Conservation (phyloP, 2,113 vertebrate genomes). For the Phalacrocorax brasilianus region DNA sequence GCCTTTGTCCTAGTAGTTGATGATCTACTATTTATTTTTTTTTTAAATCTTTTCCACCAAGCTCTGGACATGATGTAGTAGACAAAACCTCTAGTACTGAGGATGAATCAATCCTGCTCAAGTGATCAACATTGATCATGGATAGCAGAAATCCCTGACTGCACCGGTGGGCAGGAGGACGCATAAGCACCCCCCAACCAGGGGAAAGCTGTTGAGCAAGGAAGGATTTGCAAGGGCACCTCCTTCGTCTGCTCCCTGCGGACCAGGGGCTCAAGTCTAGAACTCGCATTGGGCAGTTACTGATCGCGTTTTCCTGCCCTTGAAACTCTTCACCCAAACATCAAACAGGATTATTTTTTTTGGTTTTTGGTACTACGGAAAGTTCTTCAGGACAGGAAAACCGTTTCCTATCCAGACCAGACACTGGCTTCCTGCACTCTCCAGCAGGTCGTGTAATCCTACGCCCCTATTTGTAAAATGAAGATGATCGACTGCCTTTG, state of each 20-base stretch:
- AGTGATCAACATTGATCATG: rapidly evolving
- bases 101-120: background rate
- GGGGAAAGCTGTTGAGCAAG: background rate
- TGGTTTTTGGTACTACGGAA: background rate
- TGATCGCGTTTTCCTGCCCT: background rate
- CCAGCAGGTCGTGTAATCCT: conserved; percentile 51
- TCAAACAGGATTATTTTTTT: background rate
- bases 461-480: conserved; percentile 35
- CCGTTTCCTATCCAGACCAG: conserved; percentile 58
- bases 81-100: background rate
- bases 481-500: conserved; percentile 66
- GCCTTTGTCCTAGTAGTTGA: background rate
- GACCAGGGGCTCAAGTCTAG: background rate
- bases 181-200: background rate
- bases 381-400: conserved; percentile 64
- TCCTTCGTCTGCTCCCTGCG: background rate
- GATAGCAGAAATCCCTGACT: background rate
- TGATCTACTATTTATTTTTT: background rate
- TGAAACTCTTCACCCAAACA: background rate
- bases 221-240: background rate
- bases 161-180: background rate
- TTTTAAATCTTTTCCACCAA: background rate
- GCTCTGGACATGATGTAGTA: background rate
- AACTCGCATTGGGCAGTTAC: background rate
- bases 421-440: conserved; percentile 53